Conservation (phyloP, 2,888 invertebrate species). For the Tetranychus truncatus region DNA sequence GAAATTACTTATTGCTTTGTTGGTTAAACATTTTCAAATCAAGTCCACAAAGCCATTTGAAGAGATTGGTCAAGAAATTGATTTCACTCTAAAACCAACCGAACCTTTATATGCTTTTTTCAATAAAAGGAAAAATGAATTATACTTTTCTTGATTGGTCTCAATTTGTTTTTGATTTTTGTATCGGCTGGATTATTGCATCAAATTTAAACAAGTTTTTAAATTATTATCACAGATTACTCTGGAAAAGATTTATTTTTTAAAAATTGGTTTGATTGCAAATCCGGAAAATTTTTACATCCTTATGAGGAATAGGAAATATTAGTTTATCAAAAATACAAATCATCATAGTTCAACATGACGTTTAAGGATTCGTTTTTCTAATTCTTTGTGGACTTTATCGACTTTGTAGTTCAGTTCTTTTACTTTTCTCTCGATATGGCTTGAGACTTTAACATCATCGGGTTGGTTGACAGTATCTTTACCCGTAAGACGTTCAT, state of each 20-base stretch:
- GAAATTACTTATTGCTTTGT: not conserved
- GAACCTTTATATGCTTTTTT: not conserved
- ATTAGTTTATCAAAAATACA: not conserved
- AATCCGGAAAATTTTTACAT: not conserved
- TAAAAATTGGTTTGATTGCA: too few relatives aligned
- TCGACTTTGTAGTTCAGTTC: constrained; percentile 66
- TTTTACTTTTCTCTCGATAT: constrained; percentile 57
- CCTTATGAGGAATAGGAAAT: not conserved
- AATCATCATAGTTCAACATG: constrained; percentile 43
- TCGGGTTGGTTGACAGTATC: constrained; percentile 24
- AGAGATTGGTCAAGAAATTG: not conserved
- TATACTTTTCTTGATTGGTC: not conserved
- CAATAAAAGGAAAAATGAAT: not conserved
- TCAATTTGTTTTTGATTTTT: too few relatives aligned
- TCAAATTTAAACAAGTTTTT: too few relatives aligned
- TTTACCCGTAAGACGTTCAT: constrained; percentile 28
- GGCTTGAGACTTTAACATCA: constrained; percentile 24
- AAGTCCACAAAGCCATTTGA: not conserved
- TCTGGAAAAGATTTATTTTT: too few relatives aligned
- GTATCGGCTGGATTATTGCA: too few relatives aligned
- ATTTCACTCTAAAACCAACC: not conserved
- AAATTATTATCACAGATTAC: too few relatives aligned
- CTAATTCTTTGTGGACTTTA: constrained; percentile 60
- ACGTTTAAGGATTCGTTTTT: constrained; percentile 48
- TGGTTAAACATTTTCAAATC: not conserved